Percentiles rank a stretch among this genome's conserved stretches.
These are phyloP conservation scores for Hemicrepidius hirtus DNA, from an alignment of 2,888 invertebrate genomes.

Conservation along the genomic window DNA sequence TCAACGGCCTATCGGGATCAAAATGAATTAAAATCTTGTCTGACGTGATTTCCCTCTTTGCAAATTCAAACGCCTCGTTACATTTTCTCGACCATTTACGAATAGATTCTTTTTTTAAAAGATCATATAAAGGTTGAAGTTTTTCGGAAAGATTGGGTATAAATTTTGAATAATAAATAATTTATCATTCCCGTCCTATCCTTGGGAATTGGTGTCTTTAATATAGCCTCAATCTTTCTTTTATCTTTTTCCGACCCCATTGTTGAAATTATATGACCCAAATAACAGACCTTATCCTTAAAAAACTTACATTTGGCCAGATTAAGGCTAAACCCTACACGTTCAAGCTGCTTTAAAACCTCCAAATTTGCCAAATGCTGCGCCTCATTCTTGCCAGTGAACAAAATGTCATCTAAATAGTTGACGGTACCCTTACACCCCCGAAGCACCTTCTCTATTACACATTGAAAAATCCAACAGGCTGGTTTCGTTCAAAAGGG, in stretches of 20 bases:
- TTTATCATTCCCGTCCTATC: slow-evolving; percentile 30
- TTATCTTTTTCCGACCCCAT: slow-evolving; percentile 43
- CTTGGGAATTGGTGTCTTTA: slow-evolving; percentile 28
- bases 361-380: no score
- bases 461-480: slow-evolving; percentile 66
- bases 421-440: slow-evolving; percentile 38
- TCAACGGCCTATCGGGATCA: no score
- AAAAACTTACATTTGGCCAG: slow-evolving; percentile 46
- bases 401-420: slow-evolving; percentile 30
- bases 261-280: slow-evolving; percentile 57
- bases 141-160: slow-evolving; percentile 30
- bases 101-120: no score
- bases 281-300: slow-evolving; percentile 59
- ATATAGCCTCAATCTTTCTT: slow-evolving; percentile 24
- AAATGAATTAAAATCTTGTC: no score
- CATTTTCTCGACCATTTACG: no score
- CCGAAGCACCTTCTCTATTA: slow-evolving; percentile 46
- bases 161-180: slow-evolving; percentile 45
- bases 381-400: neutral
- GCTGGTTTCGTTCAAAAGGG: slow-evolving; percentile 65
- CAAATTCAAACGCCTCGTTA: no score
- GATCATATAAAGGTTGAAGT: no score
- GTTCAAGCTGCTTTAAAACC: neutral
- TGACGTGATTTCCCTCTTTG: no score
- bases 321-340: neutral